Percentiles rank a stretch among this genome's conserved stretches.
phyloP scores from a whole-genome alignment of 2,888 invertebrate genomes.

The Cepaea hortensis region DNA sequence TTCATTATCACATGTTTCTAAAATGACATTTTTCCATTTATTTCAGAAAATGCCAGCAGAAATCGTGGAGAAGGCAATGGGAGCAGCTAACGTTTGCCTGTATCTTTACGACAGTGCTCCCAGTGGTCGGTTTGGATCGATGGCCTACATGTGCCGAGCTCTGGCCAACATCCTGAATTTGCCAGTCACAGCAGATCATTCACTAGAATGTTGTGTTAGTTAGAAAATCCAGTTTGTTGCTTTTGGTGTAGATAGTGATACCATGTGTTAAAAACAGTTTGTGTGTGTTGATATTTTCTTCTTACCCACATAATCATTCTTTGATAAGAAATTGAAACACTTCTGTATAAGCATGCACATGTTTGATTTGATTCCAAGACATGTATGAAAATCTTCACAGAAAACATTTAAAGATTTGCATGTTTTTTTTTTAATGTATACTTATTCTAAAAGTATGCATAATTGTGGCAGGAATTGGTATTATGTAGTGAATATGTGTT shows the following conservation, averaged over 20 bases:
- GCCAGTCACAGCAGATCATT: constrained; percentile 62
- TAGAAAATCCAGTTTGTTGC: neutral
- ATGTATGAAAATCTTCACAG: no score
- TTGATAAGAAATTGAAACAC: neutral
- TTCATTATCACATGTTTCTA: no score
- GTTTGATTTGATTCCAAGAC: no score
- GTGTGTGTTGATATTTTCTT: neutral
- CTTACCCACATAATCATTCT: neutral
- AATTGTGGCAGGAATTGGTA: no score
- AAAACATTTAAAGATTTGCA: no score
- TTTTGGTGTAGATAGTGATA: neutral
- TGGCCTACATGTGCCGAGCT: constrained; percentile 88
- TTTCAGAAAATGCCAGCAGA: constrained; percentile 65
- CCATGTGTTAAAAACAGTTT: neutral
- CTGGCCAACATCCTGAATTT: constrained; percentile 70
- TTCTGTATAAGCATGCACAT: no score
- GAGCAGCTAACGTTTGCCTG: constrained; percentile 95
- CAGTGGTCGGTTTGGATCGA: constrained; percentile 96
- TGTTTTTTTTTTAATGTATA: no score
- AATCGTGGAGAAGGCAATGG: constrained; percentile 82
- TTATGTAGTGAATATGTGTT: no score
- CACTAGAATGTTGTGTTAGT: constrained; percentile 67
- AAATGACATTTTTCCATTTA: neutral
- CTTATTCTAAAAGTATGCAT: no score
- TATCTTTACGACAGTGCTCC: constrained; percentile 99